Conservation (phyloP, 2,113 vertebrate species). For the Thinocorus orbignyianus region DNA sequence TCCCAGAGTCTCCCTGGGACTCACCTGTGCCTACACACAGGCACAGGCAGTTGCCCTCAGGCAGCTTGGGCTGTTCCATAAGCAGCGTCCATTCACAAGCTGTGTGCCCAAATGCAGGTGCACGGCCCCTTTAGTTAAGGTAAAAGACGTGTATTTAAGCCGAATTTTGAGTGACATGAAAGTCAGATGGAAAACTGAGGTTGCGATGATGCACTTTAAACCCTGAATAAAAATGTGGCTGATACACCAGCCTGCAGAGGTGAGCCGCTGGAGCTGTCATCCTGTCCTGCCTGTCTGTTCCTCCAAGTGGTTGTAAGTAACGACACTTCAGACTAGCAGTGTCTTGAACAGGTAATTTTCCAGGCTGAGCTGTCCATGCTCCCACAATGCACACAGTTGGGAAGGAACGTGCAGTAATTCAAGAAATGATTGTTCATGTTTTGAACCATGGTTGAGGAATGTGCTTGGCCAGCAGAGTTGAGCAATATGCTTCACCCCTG, state of each 20-base stretch:
- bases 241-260: neutral
- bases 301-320: neutral
- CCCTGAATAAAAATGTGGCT: neutral
- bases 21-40: neutral
- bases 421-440: neutral
- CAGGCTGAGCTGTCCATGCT: neutral
- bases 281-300: neutral
- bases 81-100: neutral
- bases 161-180: neutral
- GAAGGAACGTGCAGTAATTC: neutral
- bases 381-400: accelerated
- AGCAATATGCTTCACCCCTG: neutral
- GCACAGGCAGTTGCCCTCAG: neutral
- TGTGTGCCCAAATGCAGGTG: neutral
- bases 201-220: neutral
- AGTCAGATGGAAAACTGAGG: neutral
- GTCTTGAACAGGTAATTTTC: neutral
- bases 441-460: neutral
- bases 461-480: neutral
- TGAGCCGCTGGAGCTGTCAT: neutral
- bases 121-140: neutral
- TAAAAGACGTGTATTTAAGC: neutral
- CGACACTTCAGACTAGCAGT: neutral
- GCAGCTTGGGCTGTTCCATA: neutral
- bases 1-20: neutral